These are phyloP conservation scores for Pygoscelis antarcticus DNA, from an alignment of 2,113 vertebrate genomes.

Conservation along the genomic window DNA sequence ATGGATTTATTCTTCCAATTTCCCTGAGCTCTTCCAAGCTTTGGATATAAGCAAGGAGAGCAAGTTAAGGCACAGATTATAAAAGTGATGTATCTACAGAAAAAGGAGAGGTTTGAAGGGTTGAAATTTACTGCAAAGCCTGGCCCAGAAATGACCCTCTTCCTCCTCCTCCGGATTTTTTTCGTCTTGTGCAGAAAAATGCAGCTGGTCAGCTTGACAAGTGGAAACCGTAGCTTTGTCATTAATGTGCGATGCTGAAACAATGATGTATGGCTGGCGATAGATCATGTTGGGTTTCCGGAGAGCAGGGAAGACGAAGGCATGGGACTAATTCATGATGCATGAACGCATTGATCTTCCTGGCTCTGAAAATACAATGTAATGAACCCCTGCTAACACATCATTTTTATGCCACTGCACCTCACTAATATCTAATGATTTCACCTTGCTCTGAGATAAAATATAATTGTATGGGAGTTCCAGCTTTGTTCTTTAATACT, in stretches of 20 bases:
- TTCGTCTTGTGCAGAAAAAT: conserved; percentile 40
- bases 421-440: conserved; percentile 85
- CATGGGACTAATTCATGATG: conserved; percentile 81
- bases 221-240: conserved; percentile 69
- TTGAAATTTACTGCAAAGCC: conserved; percentile 28
- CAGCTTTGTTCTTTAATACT: conserved; percentile 77
- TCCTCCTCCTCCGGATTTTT: conserved; percentile 31
- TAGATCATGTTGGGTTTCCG: conserved; percentile 81
- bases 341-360: conserved; percentile 82
- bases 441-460: conserved; percentile 81
- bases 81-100: conserved; percentile 14
- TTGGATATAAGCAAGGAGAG: neutral
- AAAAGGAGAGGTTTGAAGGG: neutral
- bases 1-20: neutral
- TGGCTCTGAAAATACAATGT: conserved; percentile 81
- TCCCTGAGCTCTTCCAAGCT: neutral
- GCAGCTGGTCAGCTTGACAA: conserved; percentile 74
- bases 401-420: conserved; percentile 82
- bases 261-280: conserved; percentile 76
- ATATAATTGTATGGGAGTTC: conserved; percentile 83
- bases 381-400: conserved; percentile 83
- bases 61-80: neutral
- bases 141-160: conserved; percentile 55
- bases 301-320: conserved; percentile 75
- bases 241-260: conserved; percentile 63